Base-by-base conservation (phyloP, 2,888 invertebrate species). In the Nephrocerus scutellatus region DNA sequence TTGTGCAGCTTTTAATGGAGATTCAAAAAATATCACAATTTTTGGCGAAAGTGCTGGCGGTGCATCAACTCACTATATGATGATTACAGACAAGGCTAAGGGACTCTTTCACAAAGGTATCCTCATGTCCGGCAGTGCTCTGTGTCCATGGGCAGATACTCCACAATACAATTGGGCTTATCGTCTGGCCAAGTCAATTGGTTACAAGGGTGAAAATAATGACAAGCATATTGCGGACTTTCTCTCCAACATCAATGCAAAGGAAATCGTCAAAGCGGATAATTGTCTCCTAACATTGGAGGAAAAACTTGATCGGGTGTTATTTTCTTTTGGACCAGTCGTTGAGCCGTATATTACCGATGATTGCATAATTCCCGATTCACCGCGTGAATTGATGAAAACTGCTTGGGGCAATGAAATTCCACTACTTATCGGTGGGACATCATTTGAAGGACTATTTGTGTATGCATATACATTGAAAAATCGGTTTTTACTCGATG, bases 11-110 rank as follows among this genome's bases (percentile, higher is more conserved):
- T 74, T 74, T 36, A 70, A 70, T 36, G 74, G 74, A 2, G 71
- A 74, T 54, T 56, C 62, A 0, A 53, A 68, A 8, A 74, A 74
- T 45, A 71, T 66, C 12, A 74, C 73, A 0, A 52, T 74, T 6
- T 71, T 72, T 47, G 74, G 74, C 1, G 69, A 71, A 42, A 73
- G 74, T 46, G 72, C 73, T 3, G 74, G 74, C 8, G 70, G 62
- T 9, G 67, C 62, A 15, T 62, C 70, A 3, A 63, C 67, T 0
- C 72, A 74, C 50, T 70, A 63, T 24, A 57, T 73, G 49, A 61
- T 70, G 51, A 55, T 71, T 14, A 71, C 72, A 1, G 68, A 71
- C 19, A 62, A 70, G 52, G 61, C 72, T 0, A 65, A 65, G 41
- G 62, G 56, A 2, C 56, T 66, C 4, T 69, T 66, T 19, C 62